Conservation (phyloP, 2,797 vertebrate species). For the Periophthalmus magnuspinnatus region DNA sequence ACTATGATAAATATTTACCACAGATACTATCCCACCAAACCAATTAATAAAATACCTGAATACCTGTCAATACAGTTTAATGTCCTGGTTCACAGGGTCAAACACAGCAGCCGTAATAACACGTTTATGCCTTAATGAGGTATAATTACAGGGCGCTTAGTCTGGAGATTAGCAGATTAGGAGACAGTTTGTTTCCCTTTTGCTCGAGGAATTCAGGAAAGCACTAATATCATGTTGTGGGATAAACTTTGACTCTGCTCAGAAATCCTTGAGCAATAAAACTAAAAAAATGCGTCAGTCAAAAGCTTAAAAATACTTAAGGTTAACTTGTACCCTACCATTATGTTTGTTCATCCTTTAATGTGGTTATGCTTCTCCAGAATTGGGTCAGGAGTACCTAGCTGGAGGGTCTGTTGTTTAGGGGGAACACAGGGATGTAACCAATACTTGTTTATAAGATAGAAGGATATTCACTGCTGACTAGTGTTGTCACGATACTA, state of each 20-base stretch:
- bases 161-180: constrained; percentile 43
- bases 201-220: constrained; percentile 31
- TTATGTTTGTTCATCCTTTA: background rate
- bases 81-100: constrained; percentile 3
- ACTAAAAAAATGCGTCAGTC: background rate
- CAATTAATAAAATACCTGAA: background rate
- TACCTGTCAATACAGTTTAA: background rate
- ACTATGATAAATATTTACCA: too few relatives aligned
- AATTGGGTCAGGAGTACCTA: background rate
- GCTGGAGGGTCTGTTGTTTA: background rate
- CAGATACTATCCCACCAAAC: too few relatives aligned
- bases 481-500: too few relatives aligned
- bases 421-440: background rate
- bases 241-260: constrained; percentile 20
- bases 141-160: constrained; percentile 9
- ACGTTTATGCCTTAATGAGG: constrained; percentile 3
- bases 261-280: constrained; percentile 22
- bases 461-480: too few relatives aligned
- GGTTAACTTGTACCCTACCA: background rate
- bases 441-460: background rate
- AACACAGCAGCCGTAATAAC: constrained; percentile 7
- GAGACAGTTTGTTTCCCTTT: constrained; percentile 28
- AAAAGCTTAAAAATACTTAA: background rate
- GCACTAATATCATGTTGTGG: constrained; percentile 21
- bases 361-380: background rate